Evolutionary conservation across 2,888 invertebrate genomes (phyloP).

Genomic region (Litoditis marina): DNA sequence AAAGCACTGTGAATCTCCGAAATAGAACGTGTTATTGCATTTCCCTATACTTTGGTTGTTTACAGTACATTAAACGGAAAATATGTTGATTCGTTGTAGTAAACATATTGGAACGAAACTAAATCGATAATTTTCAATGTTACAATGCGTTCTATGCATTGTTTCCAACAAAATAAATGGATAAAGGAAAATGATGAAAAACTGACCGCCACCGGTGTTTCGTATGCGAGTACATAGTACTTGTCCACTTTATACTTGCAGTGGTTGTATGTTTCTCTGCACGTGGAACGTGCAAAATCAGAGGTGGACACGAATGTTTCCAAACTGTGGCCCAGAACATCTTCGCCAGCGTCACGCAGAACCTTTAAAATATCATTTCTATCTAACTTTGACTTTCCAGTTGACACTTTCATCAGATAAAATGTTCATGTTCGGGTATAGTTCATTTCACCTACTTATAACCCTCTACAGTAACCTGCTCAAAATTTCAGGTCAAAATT

Average conservation of each 20-base stretch:
- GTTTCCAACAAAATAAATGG: background rate
- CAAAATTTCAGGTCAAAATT: too few species aligned
- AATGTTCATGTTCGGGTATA: too few species aligned
- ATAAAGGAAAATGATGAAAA: background rate
- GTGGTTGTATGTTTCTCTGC: slow-evolving; percentile 16
- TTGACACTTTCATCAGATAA: too few species aligned
- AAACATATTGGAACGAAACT: too few species aligned
- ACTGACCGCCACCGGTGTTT: slow-evolving; percentile 23
- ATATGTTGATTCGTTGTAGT: too few species aligned
- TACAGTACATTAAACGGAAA: too few species aligned
- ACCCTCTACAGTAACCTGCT: too few species aligned
- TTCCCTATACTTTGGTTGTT: too few species aligned
- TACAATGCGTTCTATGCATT: background rate
- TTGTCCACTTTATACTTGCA: slow-evolving; percentile 35
- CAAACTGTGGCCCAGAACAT: slow-evolving; percentile 23
- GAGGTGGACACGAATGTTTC: slow-evolving; percentile 34
- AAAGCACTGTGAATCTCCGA: too few species aligned
- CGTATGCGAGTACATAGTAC: slow-evolving; percentile 28
- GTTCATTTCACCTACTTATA: too few species aligned
- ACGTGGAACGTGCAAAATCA: slow-evolving; percentile 30
- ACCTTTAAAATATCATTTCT: slow-evolving; percentile 4
- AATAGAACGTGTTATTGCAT: too few species aligned
- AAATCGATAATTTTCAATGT: too few species aligned
- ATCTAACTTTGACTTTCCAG: background rate
- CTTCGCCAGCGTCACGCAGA: slow-evolving; percentile 28